Evolutionary conservation across 2,888 invertebrate species (phyloP), one percentile per base, ranked within the genome.

Genomic region (Plebejus anna): DNA sequence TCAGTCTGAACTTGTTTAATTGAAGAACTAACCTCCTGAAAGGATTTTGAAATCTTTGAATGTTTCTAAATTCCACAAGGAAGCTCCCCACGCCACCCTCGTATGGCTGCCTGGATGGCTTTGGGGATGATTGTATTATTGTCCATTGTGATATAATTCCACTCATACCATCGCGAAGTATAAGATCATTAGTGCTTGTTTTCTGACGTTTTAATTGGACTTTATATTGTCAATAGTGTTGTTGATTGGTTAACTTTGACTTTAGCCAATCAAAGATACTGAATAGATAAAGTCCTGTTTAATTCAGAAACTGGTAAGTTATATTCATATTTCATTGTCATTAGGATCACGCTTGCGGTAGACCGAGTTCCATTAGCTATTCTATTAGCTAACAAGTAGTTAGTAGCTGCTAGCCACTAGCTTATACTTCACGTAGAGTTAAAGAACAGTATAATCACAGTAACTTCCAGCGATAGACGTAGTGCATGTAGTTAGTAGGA

Each of bases 381-480:
- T 38, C 11, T 7, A 47, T 13, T 51, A 51, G 16, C 4, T 51
- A 11, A 13, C 51, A 9, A 42, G 42, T 42, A 42, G 7, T 9
- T 55, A 16, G 7, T 22, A 22, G 59, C 59, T 7, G 0, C 59
- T 59, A 22, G 59, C 59, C 22, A 36, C 51, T 32, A 75, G 70
- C 51, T 57, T 38, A 78, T 11, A 47, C 51, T 5, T 11, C 72
- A 36, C 51, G 13, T 73, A 77, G 61, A 77, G 75, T 32, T 36
- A 32, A 66, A 66, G 76, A 71, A 77, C 80, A 78, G 80, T 87
- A 79, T 89, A 86, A 89, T 91, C 91, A 91, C 90, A 81, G 86
- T 83, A 84, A 89, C 91, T 92, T 91, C 91, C 91, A 91, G 78
- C 84, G 76, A 82, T 89, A 89, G 87, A 76, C n/a, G 51, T 76